Evolutionary conservation across 37 sponge, comb jelly and placozoan genomes (phyloP), one percentile per base, ranked within the genome.

Genomic region (Bolinopsis microptera): DNA sequence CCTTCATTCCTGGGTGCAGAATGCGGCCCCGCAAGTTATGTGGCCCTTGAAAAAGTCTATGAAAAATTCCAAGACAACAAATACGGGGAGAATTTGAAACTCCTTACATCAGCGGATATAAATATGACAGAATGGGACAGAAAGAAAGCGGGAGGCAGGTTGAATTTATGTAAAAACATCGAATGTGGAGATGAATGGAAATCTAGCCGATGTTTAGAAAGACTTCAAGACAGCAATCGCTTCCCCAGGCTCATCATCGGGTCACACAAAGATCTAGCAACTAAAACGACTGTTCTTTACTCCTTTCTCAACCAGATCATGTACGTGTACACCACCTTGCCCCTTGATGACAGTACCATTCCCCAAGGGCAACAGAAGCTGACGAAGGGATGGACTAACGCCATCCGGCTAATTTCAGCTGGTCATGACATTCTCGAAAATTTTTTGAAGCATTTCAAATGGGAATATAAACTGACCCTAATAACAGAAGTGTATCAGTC

Each of bases 171-270:
- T 0, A 23, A 23, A 0, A 9, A 22, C 1, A 41, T 33, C 26
- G 48, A 86, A 25, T 86, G 90, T 86, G 90, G 90, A 27, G 90
- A 86, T 48, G 90, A 37, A 21, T 86, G 90, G 90, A 86, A 86
- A 27, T 36, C 90, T 21, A 38, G 61, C 5, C 41, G 90, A 34
- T 86, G 90, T 27, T 38, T 86, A 21, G 61, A 41, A 21, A 86
- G 61, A 39, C 61, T 86, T 25, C 23, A 16, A 48, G 61, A 86
- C 30, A 8, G 25, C 26, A 48, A 27, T 3, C 37, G 35, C 48
- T 21, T 5, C 8, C 26, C 35, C 1, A 38, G 13, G 30, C 36
- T 86, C 48, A 41, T 86, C 18, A n/a, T 86, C 0, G 90, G 90
- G 41, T 86, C 90, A 13, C 90, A 86, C 90, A 86, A 86, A 23